A percentile compares a stretch with the other conserved stretches of the same genome.
phyloP scores from a whole-genome alignment of 92 coral and sea anemone species.

The Epizoanthus illoricatus region DNA sequence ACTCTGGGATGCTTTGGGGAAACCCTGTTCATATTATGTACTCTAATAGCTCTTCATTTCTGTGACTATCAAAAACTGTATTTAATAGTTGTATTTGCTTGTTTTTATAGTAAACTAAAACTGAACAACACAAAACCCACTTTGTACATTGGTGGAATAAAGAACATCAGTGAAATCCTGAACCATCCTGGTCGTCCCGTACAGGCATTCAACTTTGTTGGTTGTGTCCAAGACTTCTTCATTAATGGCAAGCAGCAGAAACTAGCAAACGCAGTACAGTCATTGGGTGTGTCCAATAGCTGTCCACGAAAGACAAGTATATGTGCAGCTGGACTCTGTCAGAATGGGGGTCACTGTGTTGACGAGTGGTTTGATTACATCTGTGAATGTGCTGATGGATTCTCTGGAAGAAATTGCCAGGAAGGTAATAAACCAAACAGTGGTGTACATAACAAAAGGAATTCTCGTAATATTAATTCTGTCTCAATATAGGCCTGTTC shows the following conservation, averaged over 20 bases:
- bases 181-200: constrained; percentile 70
- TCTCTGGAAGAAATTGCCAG: constrained; percentile 72
- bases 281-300: constrained; percentile 58
- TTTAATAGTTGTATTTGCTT: neutral
- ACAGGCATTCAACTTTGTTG: constrained; percentile 80
- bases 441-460: neutral
- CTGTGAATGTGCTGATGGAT: constrained; percentile 83
- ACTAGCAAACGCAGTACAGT: constrained; percentile 47
- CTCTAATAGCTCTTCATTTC: no score
- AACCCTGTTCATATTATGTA: constrained; percentile 44
- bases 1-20: no score
- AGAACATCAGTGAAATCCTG: constrained; percentile 70
- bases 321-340: constrained; percentile 65
- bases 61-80: neutral
- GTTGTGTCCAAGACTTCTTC: constrained; percentile 91
- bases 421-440: constrained; percentile 57
- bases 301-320: constrained; percentile 78
- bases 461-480: no score
- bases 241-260: constrained; percentile 65
- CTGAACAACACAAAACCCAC: constrained; percentile 63
- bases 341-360: constrained; percentile 74
- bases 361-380: constrained; percentile 90
- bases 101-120: constrained; percentile 71
- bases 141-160: constrained; percentile 82
- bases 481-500: no score